Conservation (phyloP, 2,113 vertebrate species). For the Barbus barbus region DNA sequence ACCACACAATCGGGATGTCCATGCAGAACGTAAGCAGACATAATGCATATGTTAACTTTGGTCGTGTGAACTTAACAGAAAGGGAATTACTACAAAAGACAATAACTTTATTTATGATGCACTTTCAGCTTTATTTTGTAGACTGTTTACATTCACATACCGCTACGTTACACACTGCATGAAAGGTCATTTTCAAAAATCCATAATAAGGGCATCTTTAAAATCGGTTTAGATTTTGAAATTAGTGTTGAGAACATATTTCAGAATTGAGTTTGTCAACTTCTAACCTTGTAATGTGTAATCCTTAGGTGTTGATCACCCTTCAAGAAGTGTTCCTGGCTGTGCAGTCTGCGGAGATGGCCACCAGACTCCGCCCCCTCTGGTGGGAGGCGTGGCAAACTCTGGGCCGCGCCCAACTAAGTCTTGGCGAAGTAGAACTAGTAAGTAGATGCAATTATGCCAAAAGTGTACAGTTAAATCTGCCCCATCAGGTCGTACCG, state of each 20-base stretch:
- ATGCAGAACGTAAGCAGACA: too few species aligned
- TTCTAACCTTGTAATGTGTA: conserved; percentile 24
- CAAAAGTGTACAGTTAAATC: neutral
- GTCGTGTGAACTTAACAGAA: too few species aligned
- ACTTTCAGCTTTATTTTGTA: too few species aligned
- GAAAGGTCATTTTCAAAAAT: too few species aligned
- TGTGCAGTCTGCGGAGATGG: conserved; percentile 91
- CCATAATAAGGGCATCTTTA: too few species aligned
- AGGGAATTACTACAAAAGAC: too few species aligned
- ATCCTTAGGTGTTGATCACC: conserved; percentile 83
- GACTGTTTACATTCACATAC: too few species aligned
- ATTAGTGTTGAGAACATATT: neutral
- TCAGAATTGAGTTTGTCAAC: neutral
- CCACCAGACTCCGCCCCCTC: conserved; percentile 82
- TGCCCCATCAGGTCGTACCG: neutral
- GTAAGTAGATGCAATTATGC: conserved; percentile 73
- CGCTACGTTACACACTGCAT: too few species aligned
- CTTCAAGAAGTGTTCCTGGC: conserved; percentile 93
- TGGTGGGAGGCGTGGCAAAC: conserved; percentile 97
- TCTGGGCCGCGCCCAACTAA: conserved; percentile 91
- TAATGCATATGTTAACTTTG: too few species aligned
- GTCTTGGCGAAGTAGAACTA: conserved; percentile 90
- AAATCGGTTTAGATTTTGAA: neutral
- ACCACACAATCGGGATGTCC: too few species aligned
- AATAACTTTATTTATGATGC: too few species aligned